Percentiles rank a stretch among this genome's conserved stretches.
Evolutionary conservation across 2,797 vertebrate species (phyloP).

Genomic region (Rallus crepitans): DNA sequence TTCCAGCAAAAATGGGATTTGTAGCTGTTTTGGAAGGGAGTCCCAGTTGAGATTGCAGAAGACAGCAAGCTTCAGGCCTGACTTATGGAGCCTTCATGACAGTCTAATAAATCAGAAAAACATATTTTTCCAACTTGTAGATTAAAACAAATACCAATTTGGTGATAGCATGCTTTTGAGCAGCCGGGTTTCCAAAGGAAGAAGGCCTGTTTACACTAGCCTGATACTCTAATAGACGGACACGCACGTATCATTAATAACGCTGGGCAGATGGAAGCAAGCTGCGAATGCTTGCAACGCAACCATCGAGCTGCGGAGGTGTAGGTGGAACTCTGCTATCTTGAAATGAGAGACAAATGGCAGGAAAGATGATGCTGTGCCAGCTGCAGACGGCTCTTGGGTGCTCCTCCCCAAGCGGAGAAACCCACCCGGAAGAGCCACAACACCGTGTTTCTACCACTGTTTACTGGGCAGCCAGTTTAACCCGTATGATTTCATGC

Average conservation of each 20-base stretch:
- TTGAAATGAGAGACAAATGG: not conserved
- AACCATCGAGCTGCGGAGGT: not conserved
- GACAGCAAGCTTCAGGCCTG: not conserved
- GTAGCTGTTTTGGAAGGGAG: not conserved
- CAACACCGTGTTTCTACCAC: not conserved
- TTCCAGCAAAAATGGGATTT: not conserved
- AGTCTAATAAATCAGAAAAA: slow-evolving; percentile 45
- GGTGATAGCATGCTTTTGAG: slow-evolving; percentile 24
- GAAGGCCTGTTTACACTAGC: slow-evolving; percentile 14
- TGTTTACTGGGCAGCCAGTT: not conserved
- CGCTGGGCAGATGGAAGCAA: not conserved
- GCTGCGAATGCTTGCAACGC: not conserved
- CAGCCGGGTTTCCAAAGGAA: not conserved
- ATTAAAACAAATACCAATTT: slow-evolving; percentile 52
- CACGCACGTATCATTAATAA: not conserved
- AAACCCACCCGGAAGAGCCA: not conserved
- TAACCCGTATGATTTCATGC: not conserved
- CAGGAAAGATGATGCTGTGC: not conserved
- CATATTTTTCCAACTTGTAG: slow-evolving; percentile 20
- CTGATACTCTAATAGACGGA: not conserved
- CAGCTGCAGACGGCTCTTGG: not conserved
- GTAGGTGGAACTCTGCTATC: slow-evolving; percentile 4
- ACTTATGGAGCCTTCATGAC: not conserved
- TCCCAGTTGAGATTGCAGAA: not conserved
- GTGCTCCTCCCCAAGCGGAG: not conserved